Conservation (phyloP, 2,113 vertebrate species). For the Gadus macrocephalus region DNA sequence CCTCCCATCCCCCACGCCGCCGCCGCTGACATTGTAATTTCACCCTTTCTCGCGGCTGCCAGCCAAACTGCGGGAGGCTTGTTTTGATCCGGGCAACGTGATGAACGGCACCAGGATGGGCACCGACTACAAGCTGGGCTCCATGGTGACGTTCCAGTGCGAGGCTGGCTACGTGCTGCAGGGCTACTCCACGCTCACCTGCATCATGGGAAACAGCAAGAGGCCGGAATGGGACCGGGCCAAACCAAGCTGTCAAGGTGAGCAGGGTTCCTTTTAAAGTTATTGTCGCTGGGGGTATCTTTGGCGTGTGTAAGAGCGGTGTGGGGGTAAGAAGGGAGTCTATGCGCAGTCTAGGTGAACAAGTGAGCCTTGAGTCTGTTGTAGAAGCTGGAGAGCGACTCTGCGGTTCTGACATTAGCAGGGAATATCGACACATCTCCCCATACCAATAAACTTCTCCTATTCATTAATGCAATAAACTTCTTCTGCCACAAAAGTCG, state of each 20-base stretch:
- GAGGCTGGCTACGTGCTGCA: constrained; percentile 94
- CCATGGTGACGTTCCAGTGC: constrained; percentile 95
- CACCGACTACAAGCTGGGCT: constrained; percentile 95
- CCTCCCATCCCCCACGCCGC: not conserved
- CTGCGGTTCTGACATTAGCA: no score
- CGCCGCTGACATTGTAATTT: constrained; percentile 23
- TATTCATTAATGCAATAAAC: no score
- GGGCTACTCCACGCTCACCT: constrained; percentile 95
- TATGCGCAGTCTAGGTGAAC: no score
- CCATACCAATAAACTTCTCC: no score
- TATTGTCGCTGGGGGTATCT: no score
- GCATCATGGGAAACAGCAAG: constrained; percentile 95
- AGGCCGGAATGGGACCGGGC: constrained; percentile 94
- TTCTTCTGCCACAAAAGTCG: no score
- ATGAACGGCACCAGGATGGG: constrained; percentile 97
- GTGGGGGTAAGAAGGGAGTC: no score
- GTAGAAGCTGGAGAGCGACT: no score
- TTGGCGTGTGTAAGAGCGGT: no score
- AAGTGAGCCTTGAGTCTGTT: no score
- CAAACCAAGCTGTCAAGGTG: constrained; percentile 94
- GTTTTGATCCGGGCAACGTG: constrained; percentile 96
- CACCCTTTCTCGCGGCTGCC: constrained; percentile 40
- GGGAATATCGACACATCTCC: no score
- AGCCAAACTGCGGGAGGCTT: constrained; percentile 97
- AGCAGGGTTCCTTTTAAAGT: constrained; percentile 19